phyloP scores from a whole-genome alignment of 2,113 vertebrate genomes.

The Oryctolagus cuniculus region DNA sequence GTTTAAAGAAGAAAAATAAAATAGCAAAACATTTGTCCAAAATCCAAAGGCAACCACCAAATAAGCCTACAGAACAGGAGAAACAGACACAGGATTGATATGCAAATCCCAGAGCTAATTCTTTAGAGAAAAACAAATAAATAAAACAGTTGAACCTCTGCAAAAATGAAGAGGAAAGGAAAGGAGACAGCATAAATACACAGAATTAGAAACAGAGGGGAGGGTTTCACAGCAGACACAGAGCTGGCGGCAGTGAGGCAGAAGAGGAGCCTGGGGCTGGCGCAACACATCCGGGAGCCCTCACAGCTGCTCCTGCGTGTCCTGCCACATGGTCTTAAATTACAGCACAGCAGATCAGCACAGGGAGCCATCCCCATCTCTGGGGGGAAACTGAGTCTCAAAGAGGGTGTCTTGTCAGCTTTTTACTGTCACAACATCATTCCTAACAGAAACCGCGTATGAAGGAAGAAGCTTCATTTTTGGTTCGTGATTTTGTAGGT shows the following conservation, averaged over 20 bases:
- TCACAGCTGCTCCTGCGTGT: not conserved
- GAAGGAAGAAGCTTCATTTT: too few species aligned
- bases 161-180: not conserved
- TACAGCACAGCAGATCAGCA: not conserved
- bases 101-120: not conserved
- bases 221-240: not conserved
- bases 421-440: too few species aligned
- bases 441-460: too few species aligned
- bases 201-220: not conserved
- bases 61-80: not conserved
- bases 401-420: too few species aligned
- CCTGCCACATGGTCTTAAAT: not conserved
- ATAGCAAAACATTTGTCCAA: not conserved
- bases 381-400: not conserved
- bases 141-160: not conserved
- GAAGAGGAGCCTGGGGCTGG: not conserved
- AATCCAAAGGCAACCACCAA: conserved; percentile 49
- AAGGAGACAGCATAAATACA: not conserved
- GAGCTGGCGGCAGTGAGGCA: not conserved
- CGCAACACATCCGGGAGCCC: accelerated
- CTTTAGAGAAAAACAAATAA: conserved; percentile 23
- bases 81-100: not conserved
- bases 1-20: conserved; percentile 46
- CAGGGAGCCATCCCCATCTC: not conserved
- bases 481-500: too few species aligned